Base-by-base conservation (phyloP, 2,113 vertebrate genomes). In the Plestiodon gilberti region DNA sequence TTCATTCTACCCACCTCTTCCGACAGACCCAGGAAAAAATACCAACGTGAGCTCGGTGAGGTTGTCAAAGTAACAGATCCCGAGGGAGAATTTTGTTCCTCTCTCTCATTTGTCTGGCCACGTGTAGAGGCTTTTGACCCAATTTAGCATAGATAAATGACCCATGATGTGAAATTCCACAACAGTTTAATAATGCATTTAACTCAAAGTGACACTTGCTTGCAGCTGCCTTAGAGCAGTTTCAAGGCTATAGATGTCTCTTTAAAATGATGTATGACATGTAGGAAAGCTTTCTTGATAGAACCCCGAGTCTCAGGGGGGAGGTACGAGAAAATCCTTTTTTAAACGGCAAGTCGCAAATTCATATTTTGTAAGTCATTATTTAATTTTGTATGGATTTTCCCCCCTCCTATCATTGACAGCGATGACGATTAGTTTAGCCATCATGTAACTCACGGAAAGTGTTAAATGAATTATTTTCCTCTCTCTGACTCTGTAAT, bases 161-260 rank as follows among this genome's bases (percentile, higher is more conserved):
- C 97, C 97, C 95, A 96, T 97, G 96, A 98, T 98, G 96, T 92
- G 93, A 96, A 96, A 97, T 96, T 96, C 95, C 96, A 96, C 95
- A 96, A 96, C 95, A 96, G 96, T 97, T 98, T 98, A 97, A 95
- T 96, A 96, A 97, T 95, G 95, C 94, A 95, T 97, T 97, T 98
- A 98, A 98, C 97, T 98, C 97, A 98, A 98, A 98, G 97, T 98
- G 98, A 98, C 98, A 98, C 96, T 98, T 97, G 97, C 98, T 98
- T 96, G 96, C 95, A 98, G 98, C 97, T 97, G 96, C 97, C 98
- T 98, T 95, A 91, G 94, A 98, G 98, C 96, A 96, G 90, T 96
- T 95, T 93, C 95, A 93, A 97, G 96, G 97, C 96, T 95, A 96
- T 96, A 96, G 96, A 95, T 96, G 97, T 96, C 96, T 96, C 97